Base-by-base conservation (phyloP, 1,140 invertebrate genomes). In the Caenorhabditis brenneri region DNA sequence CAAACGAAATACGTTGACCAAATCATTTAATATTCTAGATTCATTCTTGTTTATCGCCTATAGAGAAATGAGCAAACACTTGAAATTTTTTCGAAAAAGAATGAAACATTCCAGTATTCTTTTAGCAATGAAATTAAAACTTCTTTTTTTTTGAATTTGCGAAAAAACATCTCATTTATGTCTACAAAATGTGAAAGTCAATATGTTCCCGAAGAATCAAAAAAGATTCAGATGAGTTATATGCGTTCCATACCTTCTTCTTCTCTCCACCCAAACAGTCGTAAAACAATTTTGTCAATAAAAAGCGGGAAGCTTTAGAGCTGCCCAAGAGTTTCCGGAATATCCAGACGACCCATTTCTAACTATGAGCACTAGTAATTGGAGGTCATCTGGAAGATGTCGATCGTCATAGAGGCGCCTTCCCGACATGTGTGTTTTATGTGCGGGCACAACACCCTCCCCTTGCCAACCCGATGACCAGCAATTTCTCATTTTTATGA, bases 401-500 rank as follows among this genome's bases (percentile, higher is more conserved):
- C 65, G 65, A 31, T 74, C 65, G 65, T 74, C 65, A 74, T 74
- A 29, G 16, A 74, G 65, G 65, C 65, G 65, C 65, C 65, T 74
- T 74, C 65, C 65, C 65, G 65, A 74, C 65, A 74, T 74, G 65
- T 74, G 65, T 74, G 65, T 31, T 74, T 74, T 74, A 74, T 74
- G 65, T 74, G 65, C n/a, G 36, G 65, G 65, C 65, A 74, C 29
- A 74, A 12, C 12, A 58, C 53, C 6, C n/a, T n/a, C n/a, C n/a
- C n/a, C 53, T 27, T 24, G 19, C 29, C 19, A 33, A 33, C 19
- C 12, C 36, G 65, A 74, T 74, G 65, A 74, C 65, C 65, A 74
- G 65, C 65, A 74, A 74, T 74, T 74, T 74, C 65, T 74, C 65
- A 74, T 74, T 74, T 74, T 74, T 74, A 74, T 74, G 65, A 74